A percentile compares a stretch with the other conserved stretches of the same genome.
phyloP scores from a whole-genome alignment of 2,797 vertebrate species.

The Eospalax fontanierii region DNA sequence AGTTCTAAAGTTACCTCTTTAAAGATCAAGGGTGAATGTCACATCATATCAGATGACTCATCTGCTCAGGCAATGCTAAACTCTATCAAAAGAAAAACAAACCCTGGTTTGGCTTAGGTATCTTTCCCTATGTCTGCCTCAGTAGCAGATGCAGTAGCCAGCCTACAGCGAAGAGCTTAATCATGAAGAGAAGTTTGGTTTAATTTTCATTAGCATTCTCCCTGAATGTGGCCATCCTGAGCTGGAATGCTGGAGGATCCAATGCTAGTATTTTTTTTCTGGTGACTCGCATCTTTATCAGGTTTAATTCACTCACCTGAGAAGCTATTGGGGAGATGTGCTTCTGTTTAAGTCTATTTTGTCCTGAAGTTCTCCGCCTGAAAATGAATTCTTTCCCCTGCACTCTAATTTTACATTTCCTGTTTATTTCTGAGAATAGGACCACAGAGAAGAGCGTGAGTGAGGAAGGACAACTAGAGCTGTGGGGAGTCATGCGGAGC shows the following conservation, averaged over 20 bases:
- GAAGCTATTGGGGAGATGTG: neutral
- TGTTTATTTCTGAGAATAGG: constrained; percentile 43
- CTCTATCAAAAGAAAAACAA: neutral
- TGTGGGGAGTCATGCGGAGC: neutral
- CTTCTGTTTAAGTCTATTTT: constrained; percentile 16
- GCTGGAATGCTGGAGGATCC: neutral
- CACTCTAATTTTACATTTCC: neutral
- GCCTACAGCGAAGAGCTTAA: neutral
- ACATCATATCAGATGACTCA: constrained; percentile 21
- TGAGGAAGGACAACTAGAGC: neutral
- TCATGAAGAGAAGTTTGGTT: neutral
- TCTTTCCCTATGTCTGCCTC: constrained; percentile 5
- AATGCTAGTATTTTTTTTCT: neutral
- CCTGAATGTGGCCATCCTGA: neutral
- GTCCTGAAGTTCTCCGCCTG: constrained; percentile 6
- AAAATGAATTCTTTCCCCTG: constrained; percentile 7
- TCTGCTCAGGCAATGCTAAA: neutral
- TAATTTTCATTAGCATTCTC: constrained; percentile 2
- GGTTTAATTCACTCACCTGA: constrained; percentile 24
- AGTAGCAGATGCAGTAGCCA: neutral
- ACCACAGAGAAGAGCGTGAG: neutral
- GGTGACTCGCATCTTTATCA: constrained; percentile 11
- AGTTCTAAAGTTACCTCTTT: constrained; percentile 71
- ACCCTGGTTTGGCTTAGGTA: constrained; percentile 1
- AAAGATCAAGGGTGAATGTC: constrained; percentile 64